Percentiles rank a stretch among this genome's conserved stretches.
These are phyloP conservation scores for Sinelater perroti DNA, from an alignment of 2,888 invertebrate species.

Conservation along the genomic window DNA sequence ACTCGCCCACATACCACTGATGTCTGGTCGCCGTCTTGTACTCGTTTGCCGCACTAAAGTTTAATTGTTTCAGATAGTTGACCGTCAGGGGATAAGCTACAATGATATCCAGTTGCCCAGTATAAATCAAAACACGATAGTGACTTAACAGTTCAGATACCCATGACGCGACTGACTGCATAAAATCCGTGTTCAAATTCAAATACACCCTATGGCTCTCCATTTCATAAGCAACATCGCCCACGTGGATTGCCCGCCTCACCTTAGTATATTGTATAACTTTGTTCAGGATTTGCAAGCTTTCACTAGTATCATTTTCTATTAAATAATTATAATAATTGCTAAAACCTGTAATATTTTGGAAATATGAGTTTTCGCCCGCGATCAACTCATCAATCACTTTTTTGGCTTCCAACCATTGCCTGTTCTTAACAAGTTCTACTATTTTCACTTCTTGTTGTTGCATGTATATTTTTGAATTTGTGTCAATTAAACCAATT, in stretches of 20 bases:
- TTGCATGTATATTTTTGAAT: slow-evolving; percentile 69
- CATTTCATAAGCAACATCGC: slow-evolving; percentile 73
- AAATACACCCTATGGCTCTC: slow-evolving; percentile 72
- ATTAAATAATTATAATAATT: slow-evolving; percentile 79
- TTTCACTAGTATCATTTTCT: slow-evolving; percentile 51
- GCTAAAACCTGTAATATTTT: slow-evolving; percentile 72
- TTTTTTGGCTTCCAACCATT: slow-evolving; percentile 76
- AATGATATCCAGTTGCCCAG: slow-evolving; percentile 88
- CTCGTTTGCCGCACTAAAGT: slow-evolving; percentile 70
- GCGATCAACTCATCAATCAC: slow-evolving; percentile 74
- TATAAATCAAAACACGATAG: slow-evolving; percentile 80
- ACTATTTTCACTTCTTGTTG: slow-evolving; percentile 67
- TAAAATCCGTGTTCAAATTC: slow-evolving; percentile 78
- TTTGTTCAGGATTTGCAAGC: slow-evolving; percentile 64
- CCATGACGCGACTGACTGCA: slow-evolving; percentile 81
- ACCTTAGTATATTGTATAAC: slow-evolving; percentile 71
- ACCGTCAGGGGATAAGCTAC: slow-evolving; percentile 85
- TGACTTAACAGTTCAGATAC: slow-evolving; percentile 71
- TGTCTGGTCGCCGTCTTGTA: slow-evolving; percentile 71
- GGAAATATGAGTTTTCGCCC: slow-evolving; percentile 64
- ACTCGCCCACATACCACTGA: slow-evolving; percentile 72
- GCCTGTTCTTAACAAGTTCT: slow-evolving; percentile 68
- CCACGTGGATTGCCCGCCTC: slow-evolving; percentile 84
- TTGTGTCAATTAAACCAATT: slow-evolving; percentile 74
- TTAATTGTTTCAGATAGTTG: slow-evolving; percentile 74